A percentile compares a stretch with the other conserved stretches of the same genome.
Conservation (phyloP, 2,888 invertebrate species). For the Chamaedrilus cognettii region DNA sequence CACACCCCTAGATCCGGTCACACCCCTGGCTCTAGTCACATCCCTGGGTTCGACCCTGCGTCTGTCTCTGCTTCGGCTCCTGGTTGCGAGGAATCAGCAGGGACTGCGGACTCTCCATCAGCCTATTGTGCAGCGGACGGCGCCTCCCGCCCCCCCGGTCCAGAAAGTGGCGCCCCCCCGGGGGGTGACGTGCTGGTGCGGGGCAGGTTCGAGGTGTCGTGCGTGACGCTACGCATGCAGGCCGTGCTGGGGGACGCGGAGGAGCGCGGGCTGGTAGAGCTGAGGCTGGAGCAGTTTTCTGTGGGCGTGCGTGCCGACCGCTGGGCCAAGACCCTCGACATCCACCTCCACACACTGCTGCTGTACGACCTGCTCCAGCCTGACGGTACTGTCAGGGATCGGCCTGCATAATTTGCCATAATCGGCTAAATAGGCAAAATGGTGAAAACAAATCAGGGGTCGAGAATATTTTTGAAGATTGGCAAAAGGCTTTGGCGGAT, state of each 20-base stretch:
- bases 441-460: no score
- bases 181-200: constrained; percentile 25
- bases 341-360: constrained; percentile 77
- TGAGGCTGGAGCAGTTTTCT: constrained; percentile 81
- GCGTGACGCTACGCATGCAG: constrained; percentile 51
- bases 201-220: constrained; percentile 49
- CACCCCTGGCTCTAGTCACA: no score
- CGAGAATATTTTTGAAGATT: no score
- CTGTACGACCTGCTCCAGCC: constrained; percentile 86
- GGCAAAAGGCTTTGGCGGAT: no score
- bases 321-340: constrained; percentile 73
- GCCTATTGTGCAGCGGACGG: no score
- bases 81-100: background rate
- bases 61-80: background rate
- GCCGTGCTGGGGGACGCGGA: constrained; percentile 57
- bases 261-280: constrained; percentile 69
- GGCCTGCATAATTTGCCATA: no score
- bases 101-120: background rate
- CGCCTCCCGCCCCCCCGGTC: background rate
- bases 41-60: no score
- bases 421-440: no score
- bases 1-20: no score
- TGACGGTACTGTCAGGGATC: background rate
- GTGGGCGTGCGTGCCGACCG: constrained; percentile 71
- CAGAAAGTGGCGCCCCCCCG: background rate